phyloP scores from a whole-genome alignment of 2,113 vertebrate species.

The Nanorana parkeri region DNA sequence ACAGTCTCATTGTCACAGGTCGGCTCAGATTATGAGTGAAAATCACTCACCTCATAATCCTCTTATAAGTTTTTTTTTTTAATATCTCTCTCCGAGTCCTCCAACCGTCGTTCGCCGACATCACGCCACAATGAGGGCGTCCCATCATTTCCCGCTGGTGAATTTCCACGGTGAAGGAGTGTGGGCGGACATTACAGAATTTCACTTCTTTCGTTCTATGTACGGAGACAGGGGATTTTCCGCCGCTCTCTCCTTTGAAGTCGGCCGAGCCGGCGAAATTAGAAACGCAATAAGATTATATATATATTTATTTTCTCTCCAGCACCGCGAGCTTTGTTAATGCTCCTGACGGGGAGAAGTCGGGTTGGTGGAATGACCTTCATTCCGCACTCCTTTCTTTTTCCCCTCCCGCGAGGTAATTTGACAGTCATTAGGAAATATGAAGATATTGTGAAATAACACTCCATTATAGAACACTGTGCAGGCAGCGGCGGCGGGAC shows the following conservation, averaged over 20 bases:
- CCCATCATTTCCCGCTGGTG: neutral
- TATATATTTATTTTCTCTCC: neutral
- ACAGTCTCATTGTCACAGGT: no score
- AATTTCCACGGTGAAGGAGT: conserved; percentile 33
- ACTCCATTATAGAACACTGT: conserved; percentile 3
- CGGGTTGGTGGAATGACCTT: conserved; percentile 5
- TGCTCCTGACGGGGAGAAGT: neutral
- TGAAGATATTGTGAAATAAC: conserved; percentile 11
- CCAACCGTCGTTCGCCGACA: conserved; percentile 12
- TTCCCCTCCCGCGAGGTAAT: neutral
- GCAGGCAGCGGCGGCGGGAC: neutral
- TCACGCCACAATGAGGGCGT: conserved; percentile 23
- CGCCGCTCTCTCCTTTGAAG: conserved; percentile 28
- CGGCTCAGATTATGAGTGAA: no score
- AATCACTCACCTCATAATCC: no score
- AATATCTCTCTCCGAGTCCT: conserved; percentile 17
- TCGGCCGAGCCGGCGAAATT: conserved; percentile 19
- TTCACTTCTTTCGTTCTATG: conserved; percentile 31
- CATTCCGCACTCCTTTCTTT: neutral
- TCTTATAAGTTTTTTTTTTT: no score
- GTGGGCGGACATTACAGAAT: conserved; percentile 26
- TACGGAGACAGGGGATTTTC: conserved; percentile 4
- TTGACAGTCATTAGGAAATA: neutral
- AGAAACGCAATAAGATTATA: conserved; percentile 23
- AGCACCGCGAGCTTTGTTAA: neutral